Conservation (phyloP, 2,113 vertebrate species). For the Synodontis membranacea region DNA sequence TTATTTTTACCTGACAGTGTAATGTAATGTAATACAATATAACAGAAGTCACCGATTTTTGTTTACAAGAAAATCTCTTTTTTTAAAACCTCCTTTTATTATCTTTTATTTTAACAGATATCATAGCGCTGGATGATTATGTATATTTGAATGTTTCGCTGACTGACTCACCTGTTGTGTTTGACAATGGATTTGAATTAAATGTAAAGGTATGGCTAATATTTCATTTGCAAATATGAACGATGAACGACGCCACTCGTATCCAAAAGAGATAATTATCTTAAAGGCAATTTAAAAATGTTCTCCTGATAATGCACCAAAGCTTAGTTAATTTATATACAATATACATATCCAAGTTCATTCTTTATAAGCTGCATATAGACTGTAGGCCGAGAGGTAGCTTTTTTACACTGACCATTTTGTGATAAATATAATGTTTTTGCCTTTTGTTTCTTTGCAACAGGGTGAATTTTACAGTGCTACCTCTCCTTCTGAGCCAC, state of each 20-base stretch:
- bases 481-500: slow-evolving; percentile 58
- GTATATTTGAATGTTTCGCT: slow-evolving; percentile 66
- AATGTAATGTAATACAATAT: too few relatives aligned
- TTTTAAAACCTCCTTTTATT: background rate
- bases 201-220: slow-evolving; percentile 63
- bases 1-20: background rate
- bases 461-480: slow-evolving; percentile 69
- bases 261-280: background rate
- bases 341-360: background rate
- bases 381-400: background rate
- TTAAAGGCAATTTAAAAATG: background rate
- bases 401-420: background rate
- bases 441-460: background rate
- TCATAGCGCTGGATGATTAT: slow-evolving; percentile 55
- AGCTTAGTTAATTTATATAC: background rate
- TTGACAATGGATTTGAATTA: slow-evolving; percentile 56
- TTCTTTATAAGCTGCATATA: background rate
- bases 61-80: background rate
- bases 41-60: background rate
- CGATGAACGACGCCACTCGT: background rate
- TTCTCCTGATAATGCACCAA: background rate
- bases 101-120: slow-evolving; percentile 57
- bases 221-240: background rate
- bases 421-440: background rate
- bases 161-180: slow-evolving; percentile 52